phyloP scores from a whole-genome alignment of 2,888 invertebrate species.

The Tortrix viridana region DNA sequence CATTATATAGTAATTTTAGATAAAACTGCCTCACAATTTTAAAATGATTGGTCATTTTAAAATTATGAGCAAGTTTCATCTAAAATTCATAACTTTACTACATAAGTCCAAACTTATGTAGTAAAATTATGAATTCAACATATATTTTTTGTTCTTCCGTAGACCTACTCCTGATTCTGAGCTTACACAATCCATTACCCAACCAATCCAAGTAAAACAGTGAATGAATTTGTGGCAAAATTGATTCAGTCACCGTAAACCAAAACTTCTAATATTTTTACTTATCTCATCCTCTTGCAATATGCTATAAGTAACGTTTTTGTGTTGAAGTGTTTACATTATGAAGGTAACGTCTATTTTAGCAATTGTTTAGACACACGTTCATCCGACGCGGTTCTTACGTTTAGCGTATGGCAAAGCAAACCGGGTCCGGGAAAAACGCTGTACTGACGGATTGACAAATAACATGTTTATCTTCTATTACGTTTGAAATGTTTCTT shows the following conservation, averaged over 20 bases:
- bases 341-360: conserved; percentile 58
- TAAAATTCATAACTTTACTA: too few relatives aligned
- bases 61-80: too few relatives aligned
- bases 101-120: too few relatives aligned
- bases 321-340: conserved; percentile 47
- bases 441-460: conserved; percentile 24
- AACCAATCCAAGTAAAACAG: neutral
- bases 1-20: too few relatives aligned
- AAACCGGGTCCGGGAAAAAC: neutral
- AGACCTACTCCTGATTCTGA: too few relatives aligned
- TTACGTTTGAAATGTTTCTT: conserved; percentile 11
- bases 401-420: conserved; percentile 8
- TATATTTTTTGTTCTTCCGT: too few relatives aligned
- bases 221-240: too few relatives aligned
- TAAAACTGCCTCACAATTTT: too few relatives aligned
- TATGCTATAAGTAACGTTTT: neutral
- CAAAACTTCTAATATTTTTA: too few relatives aligned
- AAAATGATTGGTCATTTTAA: too few relatives aligned
- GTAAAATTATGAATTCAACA: too few relatives aligned
- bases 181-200: neutral
- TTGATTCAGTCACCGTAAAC: too few relatives aligned
- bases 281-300: neutral
- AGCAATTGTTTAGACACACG: conserved; percentile 66
- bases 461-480: conserved; percentile 18
- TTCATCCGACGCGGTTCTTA: conserved; percentile 46